Evolutionary conservation across 2,797 vertebrate genomes (phyloP).

Genomic region (Cossypha caffra): DNA sequence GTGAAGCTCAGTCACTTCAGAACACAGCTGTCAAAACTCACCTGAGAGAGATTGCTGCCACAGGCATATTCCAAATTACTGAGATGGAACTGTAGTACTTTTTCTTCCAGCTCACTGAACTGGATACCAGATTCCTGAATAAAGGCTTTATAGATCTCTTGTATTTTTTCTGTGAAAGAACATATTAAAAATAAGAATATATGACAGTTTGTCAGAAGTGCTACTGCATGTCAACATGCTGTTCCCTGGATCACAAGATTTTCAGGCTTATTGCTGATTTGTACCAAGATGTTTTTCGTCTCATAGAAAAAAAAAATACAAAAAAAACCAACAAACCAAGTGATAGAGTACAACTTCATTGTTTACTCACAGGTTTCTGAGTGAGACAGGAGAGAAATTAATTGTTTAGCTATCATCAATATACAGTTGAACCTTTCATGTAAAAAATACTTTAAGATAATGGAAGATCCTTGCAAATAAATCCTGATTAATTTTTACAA

Average conservation of each 20-base stretch:
- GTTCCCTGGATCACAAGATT: neutral
- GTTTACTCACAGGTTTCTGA: neutral
- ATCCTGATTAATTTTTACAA: neutral
- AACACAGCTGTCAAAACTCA: constrained; percentile 46
- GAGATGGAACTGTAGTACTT: constrained; percentile 96
- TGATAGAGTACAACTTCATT: neutral
- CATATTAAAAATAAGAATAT: neutral
- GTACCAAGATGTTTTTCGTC: neutral
- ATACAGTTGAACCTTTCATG: neutral
- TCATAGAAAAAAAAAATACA: neutral
- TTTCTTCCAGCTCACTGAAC: constrained; percentile 93
- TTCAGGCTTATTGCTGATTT: neutral
- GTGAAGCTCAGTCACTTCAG: neutral
- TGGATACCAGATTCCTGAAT: constrained; percentile 94
- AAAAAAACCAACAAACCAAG: too few species aligned
- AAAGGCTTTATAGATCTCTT: constrained; percentile 94
- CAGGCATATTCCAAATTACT: constrained; percentile 97
- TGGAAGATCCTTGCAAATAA: neutral
- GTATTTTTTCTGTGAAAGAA: constrained; percentile 88
- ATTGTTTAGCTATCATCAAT: neutral
- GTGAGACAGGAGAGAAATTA: neutral
- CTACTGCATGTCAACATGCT: neutral
- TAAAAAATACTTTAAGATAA: neutral
- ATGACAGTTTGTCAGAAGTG: neutral
- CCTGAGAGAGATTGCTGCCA: constrained; percentile 91